Evolutionary conservation across 1,140 invertebrate species (phyloP).

Genomic region (Metopolophium dirhodum): DNA sequence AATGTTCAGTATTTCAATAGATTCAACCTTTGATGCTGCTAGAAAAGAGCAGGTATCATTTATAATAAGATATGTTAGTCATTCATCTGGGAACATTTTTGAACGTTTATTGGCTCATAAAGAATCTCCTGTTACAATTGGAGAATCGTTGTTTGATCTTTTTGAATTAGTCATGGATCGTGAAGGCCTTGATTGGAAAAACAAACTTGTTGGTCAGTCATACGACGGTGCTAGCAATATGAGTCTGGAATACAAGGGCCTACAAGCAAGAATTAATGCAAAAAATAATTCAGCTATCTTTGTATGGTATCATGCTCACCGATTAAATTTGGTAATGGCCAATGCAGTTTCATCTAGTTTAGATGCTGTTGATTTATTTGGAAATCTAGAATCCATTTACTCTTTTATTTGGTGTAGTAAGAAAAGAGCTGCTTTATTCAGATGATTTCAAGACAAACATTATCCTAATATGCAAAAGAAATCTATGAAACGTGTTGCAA

Average conservation of each 20-base stretch:
- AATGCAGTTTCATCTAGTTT: too few species aligned
- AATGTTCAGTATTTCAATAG: not conserved
- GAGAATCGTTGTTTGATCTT: not conserved
- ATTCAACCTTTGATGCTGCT: not conserved
- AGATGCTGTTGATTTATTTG: not conserved
- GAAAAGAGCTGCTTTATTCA: not conserved
- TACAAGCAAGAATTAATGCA: not conserved
- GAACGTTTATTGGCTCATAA: not conserved
- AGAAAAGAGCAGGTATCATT: not conserved
- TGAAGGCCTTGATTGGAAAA: not conserved
- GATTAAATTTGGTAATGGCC: not conserved
- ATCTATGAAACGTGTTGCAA: not conserved
- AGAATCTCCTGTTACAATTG: not conserved
- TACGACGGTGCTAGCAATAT: slow-evolving; percentile 13
- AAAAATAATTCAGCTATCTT: not conserved
- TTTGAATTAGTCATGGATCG: not conserved
- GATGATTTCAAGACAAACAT: not conserved
- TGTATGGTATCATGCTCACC: not conserved
- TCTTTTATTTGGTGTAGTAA: not conserved
- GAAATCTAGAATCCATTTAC: not conserved
- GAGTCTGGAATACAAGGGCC: not conserved
- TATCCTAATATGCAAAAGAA: not conserved
- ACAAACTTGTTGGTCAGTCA: not conserved
- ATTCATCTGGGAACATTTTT: not conserved
- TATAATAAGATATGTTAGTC: not conserved